phyloP scores from a whole-genome alignment of 2,888 invertebrate species.

The Marronus borbonicus region DNA sequence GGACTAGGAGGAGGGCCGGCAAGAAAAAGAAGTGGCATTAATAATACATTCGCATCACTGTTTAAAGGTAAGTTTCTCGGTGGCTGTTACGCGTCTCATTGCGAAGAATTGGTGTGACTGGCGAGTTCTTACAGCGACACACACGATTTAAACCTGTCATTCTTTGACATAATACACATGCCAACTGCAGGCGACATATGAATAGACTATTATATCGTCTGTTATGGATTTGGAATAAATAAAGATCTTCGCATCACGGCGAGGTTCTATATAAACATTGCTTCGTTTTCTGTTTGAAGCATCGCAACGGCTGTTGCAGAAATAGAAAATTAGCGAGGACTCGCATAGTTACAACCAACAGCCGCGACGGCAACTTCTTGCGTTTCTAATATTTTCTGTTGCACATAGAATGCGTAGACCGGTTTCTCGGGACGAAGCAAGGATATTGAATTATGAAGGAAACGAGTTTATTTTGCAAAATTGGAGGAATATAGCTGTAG shows the following conservation, averaged over 20 bases:
- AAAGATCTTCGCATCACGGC: conserved; percentile 9
- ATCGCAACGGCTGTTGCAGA: conserved; percentile 10
- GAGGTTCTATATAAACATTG: background rate
- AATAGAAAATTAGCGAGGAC: conserved; percentile 22
- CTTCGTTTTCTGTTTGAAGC: background rate
- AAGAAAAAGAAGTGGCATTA: conserved; percentile 20
- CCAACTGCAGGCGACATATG: conserved; percentile 12
- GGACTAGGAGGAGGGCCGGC: background rate
- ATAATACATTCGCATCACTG: conserved; percentile 13
- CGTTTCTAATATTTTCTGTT: conserved; percentile 29
- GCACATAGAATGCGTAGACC: conserved; percentile 25
- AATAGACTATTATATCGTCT: conserved; percentile 33
- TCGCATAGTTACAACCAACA: conserved; percentile 32
- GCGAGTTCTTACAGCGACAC: conserved; percentile 3
- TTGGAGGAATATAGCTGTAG: background rate
- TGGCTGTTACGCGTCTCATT: background rate
- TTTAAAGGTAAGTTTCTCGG: conserved; percentile 29
- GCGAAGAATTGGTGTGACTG: conserved; percentile 18
- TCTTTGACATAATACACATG: background rate
- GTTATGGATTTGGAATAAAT: conserved; percentile 24
- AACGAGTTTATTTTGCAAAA: conserved; percentile 5
- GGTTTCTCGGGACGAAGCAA: conserved; percentile 12
- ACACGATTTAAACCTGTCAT: background rate
- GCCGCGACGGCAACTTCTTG: conserved; percentile 9
- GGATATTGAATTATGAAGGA: background rate